These are phyloP conservation scores for Steinernema carpocapsae DNA, from an alignment of 2,888 invertebrate genomes.

Conservation along the genomic window DNA sequence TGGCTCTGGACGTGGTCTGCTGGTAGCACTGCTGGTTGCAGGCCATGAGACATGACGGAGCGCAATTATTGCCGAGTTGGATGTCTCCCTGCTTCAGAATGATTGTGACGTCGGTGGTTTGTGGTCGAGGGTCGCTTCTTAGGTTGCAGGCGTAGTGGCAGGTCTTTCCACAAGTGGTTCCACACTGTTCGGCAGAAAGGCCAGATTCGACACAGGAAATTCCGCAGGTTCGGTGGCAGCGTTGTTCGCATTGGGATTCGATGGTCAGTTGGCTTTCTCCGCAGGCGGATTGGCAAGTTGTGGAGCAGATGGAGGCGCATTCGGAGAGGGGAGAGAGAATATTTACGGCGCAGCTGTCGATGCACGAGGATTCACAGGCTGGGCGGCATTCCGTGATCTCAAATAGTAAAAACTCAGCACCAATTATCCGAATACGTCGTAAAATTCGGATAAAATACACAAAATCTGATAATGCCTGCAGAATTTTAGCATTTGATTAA, in stretches of 20 bases:
- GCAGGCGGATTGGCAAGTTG: conserved; percentile 14
- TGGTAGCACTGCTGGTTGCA: conserved; percentile 32
- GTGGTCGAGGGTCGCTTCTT: neutral
- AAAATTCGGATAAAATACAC: too few species aligned
- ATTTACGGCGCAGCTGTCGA: conserved; percentile 17
- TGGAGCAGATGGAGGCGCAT: conserved; percentile 33
- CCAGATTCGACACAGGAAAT: conserved; percentile 23
- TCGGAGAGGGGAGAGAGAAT: conserved; percentile 11
- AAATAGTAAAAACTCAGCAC: neutral
- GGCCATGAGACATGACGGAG: conserved; percentile 22
- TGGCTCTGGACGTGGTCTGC: conserved; percentile 1
- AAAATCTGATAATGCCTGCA: too few species aligned
- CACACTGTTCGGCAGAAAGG: conserved; percentile 28
- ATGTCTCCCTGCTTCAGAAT: conserved; percentile 24
- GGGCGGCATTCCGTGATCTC: conserved; percentile 11
- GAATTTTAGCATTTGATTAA: too few species aligned
- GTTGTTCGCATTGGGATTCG: conserved; percentile 16
- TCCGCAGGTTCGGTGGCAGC: conserved; percentile 23
- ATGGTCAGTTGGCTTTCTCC: neutral
- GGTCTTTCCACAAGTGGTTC: conserved; percentile 30
- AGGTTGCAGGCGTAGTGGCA: conserved; percentile 30
- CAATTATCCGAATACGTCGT: neutral
- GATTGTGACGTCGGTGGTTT: conserved; percentile 1
- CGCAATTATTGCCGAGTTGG: neutral
- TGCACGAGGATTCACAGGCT: conserved; percentile 20